Evolutionary conservation across 2,113 vertebrate species (phyloP), one percentile per base, ranked within the genome.

Genomic region (Peromyscus maniculatus): DNA sequence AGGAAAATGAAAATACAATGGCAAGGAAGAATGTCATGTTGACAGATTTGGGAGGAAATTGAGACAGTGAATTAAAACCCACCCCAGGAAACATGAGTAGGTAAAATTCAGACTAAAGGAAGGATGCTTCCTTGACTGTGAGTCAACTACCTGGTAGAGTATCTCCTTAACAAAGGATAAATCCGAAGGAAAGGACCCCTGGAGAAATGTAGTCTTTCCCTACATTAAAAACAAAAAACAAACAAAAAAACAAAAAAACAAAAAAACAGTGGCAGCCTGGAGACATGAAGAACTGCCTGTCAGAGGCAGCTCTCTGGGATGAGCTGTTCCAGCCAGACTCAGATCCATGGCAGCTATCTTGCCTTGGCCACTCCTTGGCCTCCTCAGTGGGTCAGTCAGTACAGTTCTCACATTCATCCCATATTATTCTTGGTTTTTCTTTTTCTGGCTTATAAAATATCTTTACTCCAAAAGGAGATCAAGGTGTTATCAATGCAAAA

Each of bases 1-100:
- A 86, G 67, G 88, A 80, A 94, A 92, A 69, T 78, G n/a, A 87
- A 93, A 96, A 77, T 88, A n/a, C 31, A 21, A 39, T 43, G 19
- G 17, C 92, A 90, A 67, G 52, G 49, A 69, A 74, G 71, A n/a
- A 74, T 74, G 19, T 22, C 71, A 39, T 39, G 36, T 74, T 24
- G 36, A 72, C 36, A 93, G 31, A 64, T 31, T 67, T 31, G 78
- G 19, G 46, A 94, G 49, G 46, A 94, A 86, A 90, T 5, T 69
- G 83, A 88, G 57, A 36, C 64, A 95, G 64, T 59, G 7, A 77
- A 67, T 86, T 74, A 17, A 84, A 57, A 84, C 72, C 52, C 3
- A 64, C 52, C 64, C 75, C 36, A 78, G 31, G 24, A 94, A 89
- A 22, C 78, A 15, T 13, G 52, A 77, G 39, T 66, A 46, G 71